Conservation (phyloP, 1,140 invertebrate species). For the Drosophila mauritiana region DNA sequence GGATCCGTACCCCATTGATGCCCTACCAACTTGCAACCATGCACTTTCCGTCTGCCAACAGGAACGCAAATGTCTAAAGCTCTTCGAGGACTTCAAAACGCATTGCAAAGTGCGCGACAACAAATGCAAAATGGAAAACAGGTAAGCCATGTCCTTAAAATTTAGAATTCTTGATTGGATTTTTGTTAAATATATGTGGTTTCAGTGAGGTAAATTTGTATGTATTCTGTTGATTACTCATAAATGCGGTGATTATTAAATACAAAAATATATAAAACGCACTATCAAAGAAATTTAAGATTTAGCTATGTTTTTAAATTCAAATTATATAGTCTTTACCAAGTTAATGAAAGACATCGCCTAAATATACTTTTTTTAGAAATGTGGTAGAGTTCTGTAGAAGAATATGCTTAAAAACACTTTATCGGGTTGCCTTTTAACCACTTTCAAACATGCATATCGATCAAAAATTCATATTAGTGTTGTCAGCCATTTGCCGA, state of each 20-base stretch:
- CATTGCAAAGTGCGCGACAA: conserved; percentile 93
- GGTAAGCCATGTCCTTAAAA: conserved; percentile 86
- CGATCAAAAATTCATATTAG: neutral
- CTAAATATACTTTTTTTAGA: too few species aligned
- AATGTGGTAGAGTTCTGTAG: neutral
- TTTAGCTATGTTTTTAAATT: too few species aligned
- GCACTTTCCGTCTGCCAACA: conserved; percentile 92
- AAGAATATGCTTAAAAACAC: neutral
- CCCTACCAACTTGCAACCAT: conserved; percentile 94
- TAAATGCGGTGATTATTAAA: too few species aligned
- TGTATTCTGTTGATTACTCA: too few species aligned
- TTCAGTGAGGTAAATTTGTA: too few species aligned
- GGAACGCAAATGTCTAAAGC: conserved; percentile 90
- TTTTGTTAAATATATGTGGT: too few species aligned
- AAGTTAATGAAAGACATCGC: too few species aligned
- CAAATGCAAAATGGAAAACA: conserved; percentile 94
- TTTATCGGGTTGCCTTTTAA: too few species aligned
- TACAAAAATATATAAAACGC: too few species aligned
- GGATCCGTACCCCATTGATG: conserved; percentile 93
- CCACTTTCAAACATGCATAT: neutral
- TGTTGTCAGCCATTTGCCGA: neutral
- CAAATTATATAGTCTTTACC: too few species aligned
- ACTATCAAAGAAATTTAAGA: too few species aligned
- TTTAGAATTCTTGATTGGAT: too few species aligned
- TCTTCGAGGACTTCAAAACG: conserved; percentile 93